phyloP scores from a whole-genome alignment of 2,113 vertebrate species.

The Carollia perspicillata region DNA sequence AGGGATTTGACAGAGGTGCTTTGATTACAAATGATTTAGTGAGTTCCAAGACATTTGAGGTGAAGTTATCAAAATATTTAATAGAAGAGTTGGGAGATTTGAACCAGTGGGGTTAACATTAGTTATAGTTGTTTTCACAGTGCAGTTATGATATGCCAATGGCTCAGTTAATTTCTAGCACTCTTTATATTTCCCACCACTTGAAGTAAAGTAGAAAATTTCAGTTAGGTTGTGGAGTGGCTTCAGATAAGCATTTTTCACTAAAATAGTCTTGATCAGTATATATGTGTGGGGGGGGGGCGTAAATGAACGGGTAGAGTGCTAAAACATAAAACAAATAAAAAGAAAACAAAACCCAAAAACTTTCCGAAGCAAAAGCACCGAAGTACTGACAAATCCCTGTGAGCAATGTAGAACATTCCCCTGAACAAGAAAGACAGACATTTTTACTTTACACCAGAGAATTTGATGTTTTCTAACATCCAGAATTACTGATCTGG shows the following conservation, averaged over 20 bases:
- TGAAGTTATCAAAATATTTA: not conserved
- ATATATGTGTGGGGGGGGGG: not conserved
- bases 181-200: not conserved
- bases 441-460: conserved; percentile 9
- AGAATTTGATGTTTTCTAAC: conserved; percentile 30
- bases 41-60: not conserved
- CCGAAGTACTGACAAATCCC: not conserved
- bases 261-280: not conserved
- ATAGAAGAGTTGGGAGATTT: not conserved
- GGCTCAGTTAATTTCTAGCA: not conserved
- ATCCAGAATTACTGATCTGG: not conserved
- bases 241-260: not conserved
- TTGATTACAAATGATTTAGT: not conserved
- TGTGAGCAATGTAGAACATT: not conserved
- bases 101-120: not conserved
- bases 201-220: not conserved
- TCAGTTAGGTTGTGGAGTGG: not conserved
- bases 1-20: not conserved
- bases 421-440: not conserved
- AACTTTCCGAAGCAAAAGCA: not conserved
- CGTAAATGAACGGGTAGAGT: not conserved
- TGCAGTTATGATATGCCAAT: not conserved
- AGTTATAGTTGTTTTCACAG: not conserved
- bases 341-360: not conserved
- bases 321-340: not conserved